Conservation (phyloP, 2,888 invertebrate genomes). For the Nemotelus pantherinus region DNA sequence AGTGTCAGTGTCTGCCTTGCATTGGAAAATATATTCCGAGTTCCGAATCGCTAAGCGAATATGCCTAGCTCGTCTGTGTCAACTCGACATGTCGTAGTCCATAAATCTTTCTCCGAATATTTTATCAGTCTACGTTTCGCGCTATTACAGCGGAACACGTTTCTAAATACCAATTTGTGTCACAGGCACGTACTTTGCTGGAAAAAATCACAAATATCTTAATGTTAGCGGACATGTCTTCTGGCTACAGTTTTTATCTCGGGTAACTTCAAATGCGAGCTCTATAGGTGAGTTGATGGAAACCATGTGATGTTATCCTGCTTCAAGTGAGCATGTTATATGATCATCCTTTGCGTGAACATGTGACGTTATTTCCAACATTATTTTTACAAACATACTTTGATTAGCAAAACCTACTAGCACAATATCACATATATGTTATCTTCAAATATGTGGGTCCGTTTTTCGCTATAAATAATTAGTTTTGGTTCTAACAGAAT, state of each 20-base stretch:
- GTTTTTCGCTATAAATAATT: too few relatives aligned
- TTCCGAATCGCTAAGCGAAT: neutral
- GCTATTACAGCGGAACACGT: constrained; percentile 38
- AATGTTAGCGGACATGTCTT: neutral
- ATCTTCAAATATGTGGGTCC: too few relatives aligned
- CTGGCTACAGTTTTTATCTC: neutral
- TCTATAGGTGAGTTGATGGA: too few relatives aligned
- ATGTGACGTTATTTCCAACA: too few relatives aligned
- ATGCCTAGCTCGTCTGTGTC: constrained; percentile 3
- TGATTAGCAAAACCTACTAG: too few relatives aligned
- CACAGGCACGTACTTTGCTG: constrained; percentile 8
- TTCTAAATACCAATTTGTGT: constrained; percentile 36
- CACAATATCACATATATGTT: too few relatives aligned
- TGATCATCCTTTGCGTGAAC: too few relatives aligned
- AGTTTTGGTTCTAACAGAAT: too few relatives aligned
- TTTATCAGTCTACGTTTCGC: constrained; percentile 39
- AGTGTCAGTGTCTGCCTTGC: constrained; percentile 6
- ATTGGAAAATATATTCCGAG: constrained; percentile 3
- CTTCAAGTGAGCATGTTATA: too few relatives aligned
- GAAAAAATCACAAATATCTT: constrained; percentile 6
- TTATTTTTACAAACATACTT: too few relatives aligned
- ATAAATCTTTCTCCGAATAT: constrained; percentile 41
- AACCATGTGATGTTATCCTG: too few relatives aligned
- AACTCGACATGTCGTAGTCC: constrained; percentile 19
- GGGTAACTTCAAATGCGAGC: too few relatives aligned